These are phyloP conservation scores for Zhengitettix transpicula DNA, from an alignment of 2,888 invertebrate species.

Conservation along the genomic window DNA sequence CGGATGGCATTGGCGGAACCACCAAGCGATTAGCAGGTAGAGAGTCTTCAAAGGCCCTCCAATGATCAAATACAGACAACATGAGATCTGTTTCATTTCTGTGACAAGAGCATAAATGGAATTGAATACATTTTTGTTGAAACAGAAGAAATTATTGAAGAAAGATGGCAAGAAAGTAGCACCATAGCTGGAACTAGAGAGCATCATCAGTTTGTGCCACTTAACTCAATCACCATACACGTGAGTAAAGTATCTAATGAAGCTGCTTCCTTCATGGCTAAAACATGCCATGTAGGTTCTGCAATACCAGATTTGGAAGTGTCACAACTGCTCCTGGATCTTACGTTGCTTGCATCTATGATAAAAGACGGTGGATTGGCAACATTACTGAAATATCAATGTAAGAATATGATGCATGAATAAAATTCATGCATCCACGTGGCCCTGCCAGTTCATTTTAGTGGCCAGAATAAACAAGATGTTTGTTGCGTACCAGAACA, in stretches of 20 bases:
- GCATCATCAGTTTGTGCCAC: neutral
- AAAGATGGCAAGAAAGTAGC: neutral
- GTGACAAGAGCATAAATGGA: neutral
- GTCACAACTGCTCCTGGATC: neutral
- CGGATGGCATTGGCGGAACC: no score
- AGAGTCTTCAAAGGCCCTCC: neutral
- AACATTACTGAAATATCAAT: neutral
- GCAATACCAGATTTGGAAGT: neutral
- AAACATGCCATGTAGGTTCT: neutral
- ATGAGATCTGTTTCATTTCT: neutral
- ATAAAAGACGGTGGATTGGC: neutral
- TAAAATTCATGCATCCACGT: constrained; percentile 3
- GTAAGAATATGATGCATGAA: neutral
- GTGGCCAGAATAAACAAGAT: no score
- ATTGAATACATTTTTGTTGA: neutral
- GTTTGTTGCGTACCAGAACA: no score
- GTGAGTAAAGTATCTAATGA: neutral
- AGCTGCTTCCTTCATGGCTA: neutral
- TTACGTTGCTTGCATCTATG: constrained; percentile 2
- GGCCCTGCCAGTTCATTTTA: neutral
- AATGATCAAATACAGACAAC: neutral
- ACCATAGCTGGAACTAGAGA: constrained; percentile 1
- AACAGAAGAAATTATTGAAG: neutral
- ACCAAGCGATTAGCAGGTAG: neutral
- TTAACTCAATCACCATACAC: neutral